These are phyloP conservation scores for Trichoplax adhaerens DNA, from an alignment of 37 sponge, comb jelly and placozoan genomes.

Conservation along the genomic window DNA sequence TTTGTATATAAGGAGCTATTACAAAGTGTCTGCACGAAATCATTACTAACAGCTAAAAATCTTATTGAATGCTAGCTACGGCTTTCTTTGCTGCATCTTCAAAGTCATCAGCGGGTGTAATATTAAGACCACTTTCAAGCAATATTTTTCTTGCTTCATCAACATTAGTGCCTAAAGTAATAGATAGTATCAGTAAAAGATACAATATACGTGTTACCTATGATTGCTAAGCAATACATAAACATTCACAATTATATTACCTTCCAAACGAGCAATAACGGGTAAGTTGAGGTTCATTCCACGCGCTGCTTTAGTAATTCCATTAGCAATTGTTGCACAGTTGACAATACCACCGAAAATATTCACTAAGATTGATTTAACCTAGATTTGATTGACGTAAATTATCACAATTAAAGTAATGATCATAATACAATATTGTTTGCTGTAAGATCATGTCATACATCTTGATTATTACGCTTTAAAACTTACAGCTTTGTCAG, in stretches of 20 bases:
- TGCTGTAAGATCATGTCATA: background rate
- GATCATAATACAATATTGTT: background rate
- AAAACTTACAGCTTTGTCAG: constrained; percentile 57
- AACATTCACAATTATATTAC: constrained; percentile 10
- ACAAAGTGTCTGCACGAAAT: too few relatives aligned
- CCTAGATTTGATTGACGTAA: constrained; percentile 27
- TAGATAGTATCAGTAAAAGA: background rate
- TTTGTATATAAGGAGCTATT: too few relatives aligned
- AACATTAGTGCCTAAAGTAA: constrained; percentile 54
- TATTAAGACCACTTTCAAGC: constrained; percentile 55
- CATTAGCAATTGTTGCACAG: constrained; percentile 84
- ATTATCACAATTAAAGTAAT: background rate
- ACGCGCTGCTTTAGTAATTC: constrained; percentile 69
- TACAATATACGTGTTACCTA: background rate
- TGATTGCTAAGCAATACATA: background rate
- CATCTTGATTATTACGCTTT: background rate
- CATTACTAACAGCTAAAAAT: too few relatives aligned
- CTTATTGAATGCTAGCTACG: background rate
- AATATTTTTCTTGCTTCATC: constrained; percentile 65
- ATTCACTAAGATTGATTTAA: constrained; percentile 89
- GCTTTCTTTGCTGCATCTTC: constrained; percentile 71
- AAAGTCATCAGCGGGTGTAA: constrained; percentile 52
- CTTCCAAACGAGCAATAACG: constrained; percentile 84
- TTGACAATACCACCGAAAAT: constrained; percentile 97
- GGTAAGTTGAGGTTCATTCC: constrained; percentile 61